phyloP scores from a whole-genome alignment of 2,888 invertebrate genomes.

The Drosophila histrio region DNA sequence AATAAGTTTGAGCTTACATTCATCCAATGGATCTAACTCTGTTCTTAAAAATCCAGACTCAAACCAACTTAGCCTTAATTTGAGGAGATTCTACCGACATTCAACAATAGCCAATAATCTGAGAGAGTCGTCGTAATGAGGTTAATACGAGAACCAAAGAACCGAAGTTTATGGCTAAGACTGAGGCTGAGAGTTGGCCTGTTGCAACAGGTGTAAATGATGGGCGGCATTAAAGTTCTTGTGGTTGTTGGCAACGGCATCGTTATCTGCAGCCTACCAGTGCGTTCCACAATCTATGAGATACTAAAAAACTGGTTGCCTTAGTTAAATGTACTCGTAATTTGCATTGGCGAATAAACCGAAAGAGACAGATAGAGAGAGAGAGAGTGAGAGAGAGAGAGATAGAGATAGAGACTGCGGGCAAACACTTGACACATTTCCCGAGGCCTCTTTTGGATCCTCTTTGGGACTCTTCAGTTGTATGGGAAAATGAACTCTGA shows the following conservation, averaged over 20 bases:
- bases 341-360: constrained; percentile 62
- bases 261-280: constrained; percentile 33
- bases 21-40: too few relatives aligned
- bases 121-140: neutral
- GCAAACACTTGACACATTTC: constrained; percentile 75
- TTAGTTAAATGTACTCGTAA: constrained; percentile 58
- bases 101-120: neutral
- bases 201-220: constrained; percentile 68
- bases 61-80: neutral
- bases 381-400: neutral
- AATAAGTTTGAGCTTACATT: neutral
- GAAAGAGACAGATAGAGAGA: constrained; percentile 6
- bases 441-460: constrained; percentile 24
- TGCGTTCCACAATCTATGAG: constrained; percentile 56
- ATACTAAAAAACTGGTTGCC: constrained; percentile 63
- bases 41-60: too few relatives aligned
- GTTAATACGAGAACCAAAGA: neutral
- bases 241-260: constrained; percentile 10
- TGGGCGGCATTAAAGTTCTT: constrained; percentile 42
- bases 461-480: neutral
- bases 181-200: neutral
- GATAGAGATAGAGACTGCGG: constrained; percentile 26
- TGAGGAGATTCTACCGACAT: neutral
- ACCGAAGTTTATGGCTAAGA: constrained; percentile 3
- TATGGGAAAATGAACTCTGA: constrained; percentile 45